Conservation (phyloP, 2,888 invertebrate species). For the Melanotus villosus region DNA sequence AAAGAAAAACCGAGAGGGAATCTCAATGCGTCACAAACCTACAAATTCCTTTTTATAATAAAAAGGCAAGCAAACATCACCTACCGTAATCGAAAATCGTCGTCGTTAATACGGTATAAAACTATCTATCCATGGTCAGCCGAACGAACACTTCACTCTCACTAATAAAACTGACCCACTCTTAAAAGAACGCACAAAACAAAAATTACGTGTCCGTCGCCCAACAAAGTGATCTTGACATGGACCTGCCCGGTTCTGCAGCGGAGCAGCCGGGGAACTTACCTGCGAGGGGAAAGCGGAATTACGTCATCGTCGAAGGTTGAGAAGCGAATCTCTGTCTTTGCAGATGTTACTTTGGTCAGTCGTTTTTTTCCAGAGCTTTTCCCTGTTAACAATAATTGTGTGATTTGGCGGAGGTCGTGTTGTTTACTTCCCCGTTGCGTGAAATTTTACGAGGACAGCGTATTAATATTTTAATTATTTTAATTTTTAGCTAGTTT, state of each 20-base stretch:
- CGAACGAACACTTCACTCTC: conserved; percentile 45
- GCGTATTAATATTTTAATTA: background rate
- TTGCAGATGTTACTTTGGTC: background rate
- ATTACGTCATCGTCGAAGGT: conserved; percentile 49
- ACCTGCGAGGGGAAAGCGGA: conserved; percentile 46
- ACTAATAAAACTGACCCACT: conserved; percentile 45
- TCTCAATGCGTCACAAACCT: too few species aligned
- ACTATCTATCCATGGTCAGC: conserved; percentile 46
- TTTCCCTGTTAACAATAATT: background rate
- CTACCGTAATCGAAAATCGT: too few species aligned
- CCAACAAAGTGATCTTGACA: conserved; percentile 30
- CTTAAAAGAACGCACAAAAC: conserved; percentile 40
- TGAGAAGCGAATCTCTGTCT: conserved; percentile 36
- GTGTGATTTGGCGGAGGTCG: background rate
- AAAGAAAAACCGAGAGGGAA: too few species aligned
- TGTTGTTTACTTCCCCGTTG: background rate
- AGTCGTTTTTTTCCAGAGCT: background rate
- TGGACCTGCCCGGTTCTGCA: background rate
- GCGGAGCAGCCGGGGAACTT: conserved; percentile 31
- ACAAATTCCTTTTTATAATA: background rate
- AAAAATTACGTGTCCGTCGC: conserved; percentile 39
- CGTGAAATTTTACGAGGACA: background rate
- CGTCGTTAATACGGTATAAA: too few species aligned
- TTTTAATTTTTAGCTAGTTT: too few species aligned
- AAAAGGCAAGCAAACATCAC: background rate